phyloP scores from a whole-genome alignment of 2,113 vertebrate species.

The Eurystomus gularis region DNA sequence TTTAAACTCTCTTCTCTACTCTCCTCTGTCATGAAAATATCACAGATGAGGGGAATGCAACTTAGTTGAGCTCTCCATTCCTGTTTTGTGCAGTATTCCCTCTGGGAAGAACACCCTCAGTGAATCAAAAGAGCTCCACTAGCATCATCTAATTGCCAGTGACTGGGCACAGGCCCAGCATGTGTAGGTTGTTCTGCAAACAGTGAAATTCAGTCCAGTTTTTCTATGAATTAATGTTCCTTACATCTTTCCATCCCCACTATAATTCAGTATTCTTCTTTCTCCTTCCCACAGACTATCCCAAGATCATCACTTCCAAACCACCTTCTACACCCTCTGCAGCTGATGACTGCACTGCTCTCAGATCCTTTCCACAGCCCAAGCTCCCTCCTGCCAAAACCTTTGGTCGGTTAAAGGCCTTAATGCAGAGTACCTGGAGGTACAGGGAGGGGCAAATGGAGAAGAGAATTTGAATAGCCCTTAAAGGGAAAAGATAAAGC shows the following conservation, averaged over 20 bases:
- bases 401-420: background rate
- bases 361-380: background rate
- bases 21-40: background rate
- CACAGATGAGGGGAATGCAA: background rate
- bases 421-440: background rate
- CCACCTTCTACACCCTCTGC: background rate
- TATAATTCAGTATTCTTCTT: background rate
- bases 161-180: background rate
- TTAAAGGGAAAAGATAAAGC: background rate
- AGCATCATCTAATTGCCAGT: background rate
- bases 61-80: background rate
- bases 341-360: accelerated
- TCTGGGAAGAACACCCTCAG: background rate
- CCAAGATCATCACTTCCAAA: background rate
- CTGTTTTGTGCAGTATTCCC: background rate
- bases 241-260: background rate
- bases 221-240: background rate
- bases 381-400: background rate
- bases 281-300: background rate
- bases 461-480: background rate
- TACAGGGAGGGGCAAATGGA: accelerated
- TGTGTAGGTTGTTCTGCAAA: background rate
- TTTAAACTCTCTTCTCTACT: background rate
- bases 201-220: background rate
- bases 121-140: background rate